Conservation (phyloP, 1,140 invertebrate species). For the Medauroidea extradentata region DNA sequence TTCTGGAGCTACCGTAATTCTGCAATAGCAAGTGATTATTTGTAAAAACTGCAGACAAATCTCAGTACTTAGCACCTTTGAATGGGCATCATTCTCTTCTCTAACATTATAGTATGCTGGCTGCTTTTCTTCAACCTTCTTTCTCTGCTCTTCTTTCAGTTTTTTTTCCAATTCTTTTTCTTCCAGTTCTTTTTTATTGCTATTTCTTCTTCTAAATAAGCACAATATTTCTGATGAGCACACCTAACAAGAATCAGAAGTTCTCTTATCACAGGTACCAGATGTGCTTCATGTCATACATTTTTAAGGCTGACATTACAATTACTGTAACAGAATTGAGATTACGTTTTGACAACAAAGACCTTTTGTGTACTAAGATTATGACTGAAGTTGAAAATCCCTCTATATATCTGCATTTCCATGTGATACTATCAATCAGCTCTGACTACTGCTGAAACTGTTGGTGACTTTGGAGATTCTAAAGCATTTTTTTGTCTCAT, state of each 20-base stretch:
- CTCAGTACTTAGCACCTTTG: no score
- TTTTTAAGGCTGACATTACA: slow-evolving; percentile 11
- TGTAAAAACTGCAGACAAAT: no score
- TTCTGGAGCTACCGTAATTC: no score
- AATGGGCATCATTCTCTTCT: no score
- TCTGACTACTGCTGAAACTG: slow-evolving; percentile 9
- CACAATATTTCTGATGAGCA: slow-evolving; percentile 11
- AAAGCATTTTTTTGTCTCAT: slow-evolving; percentile 7
- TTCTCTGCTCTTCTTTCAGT: no score
- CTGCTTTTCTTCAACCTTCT: no score
- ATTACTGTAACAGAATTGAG: slow-evolving; percentile 15
- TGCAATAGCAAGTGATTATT: no score
- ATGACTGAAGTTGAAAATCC: slow-evolving; percentile 14
- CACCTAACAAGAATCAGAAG: slow-evolving; percentile 6
- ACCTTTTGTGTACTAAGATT: slow-evolving; percentile 13
- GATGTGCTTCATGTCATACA: slow-evolving; percentile 11
- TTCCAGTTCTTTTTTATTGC: background rate
- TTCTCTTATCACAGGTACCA: slow-evolving; percentile 13
- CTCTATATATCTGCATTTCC: slow-evolving; percentile 15
- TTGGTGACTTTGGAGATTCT: slow-evolving; percentile 10
- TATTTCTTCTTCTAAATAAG: slow-evolving; percentile 11
- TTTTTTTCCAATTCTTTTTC: no score
- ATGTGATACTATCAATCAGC: slow-evolving; percentile 11
- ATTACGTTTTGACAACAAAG: slow-evolving; percentile 12
- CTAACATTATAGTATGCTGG: no score